Conservation (phyloP, 1,140 invertebrate species). For the Xylocopa sonorina region DNA sequence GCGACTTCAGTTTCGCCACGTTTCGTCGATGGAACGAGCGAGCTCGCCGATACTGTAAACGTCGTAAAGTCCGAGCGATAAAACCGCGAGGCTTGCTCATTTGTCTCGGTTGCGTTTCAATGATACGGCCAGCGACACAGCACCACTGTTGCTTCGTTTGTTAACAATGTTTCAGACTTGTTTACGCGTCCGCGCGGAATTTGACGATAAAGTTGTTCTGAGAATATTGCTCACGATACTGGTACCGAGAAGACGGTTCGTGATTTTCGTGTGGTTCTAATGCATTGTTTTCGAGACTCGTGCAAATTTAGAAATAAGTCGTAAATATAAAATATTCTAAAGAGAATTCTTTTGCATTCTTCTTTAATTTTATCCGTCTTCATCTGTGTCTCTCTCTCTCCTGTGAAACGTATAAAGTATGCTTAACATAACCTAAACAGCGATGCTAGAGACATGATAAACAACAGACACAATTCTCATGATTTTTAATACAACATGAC, state of each 20-base stretch:
- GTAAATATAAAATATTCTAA: too few relatives aligned
- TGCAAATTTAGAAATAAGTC: background rate
- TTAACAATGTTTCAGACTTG: too few relatives aligned
- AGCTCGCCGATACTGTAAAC: background rate
- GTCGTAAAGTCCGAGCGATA: background rate
- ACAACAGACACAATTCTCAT: too few relatives aligned
- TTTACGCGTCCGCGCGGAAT: conserved; percentile 1
- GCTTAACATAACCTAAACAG: too few relatives aligned
- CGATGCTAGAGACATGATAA: too few relatives aligned
- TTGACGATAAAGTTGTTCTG: background rate
- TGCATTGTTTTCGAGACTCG: background rate
- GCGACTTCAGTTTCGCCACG: too few relatives aligned
- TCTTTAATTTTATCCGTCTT: too few relatives aligned
- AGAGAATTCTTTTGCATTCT: too few relatives aligned
- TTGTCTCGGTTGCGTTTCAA: background rate
- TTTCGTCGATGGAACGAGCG: background rate
- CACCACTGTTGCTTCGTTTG: background rate
- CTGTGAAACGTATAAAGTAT: too few relatives aligned
- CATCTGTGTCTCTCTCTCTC: too few relatives aligned
- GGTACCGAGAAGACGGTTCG: background rate
- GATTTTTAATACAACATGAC: too few relatives aligned
- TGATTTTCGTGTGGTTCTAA: background rate
- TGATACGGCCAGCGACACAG: background rate
- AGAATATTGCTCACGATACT: background rate
- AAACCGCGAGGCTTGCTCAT: background rate